phyloP scores from a whole-genome alignment of 2,113 vertebrate species.

The Capreolus pygargus region DNA sequence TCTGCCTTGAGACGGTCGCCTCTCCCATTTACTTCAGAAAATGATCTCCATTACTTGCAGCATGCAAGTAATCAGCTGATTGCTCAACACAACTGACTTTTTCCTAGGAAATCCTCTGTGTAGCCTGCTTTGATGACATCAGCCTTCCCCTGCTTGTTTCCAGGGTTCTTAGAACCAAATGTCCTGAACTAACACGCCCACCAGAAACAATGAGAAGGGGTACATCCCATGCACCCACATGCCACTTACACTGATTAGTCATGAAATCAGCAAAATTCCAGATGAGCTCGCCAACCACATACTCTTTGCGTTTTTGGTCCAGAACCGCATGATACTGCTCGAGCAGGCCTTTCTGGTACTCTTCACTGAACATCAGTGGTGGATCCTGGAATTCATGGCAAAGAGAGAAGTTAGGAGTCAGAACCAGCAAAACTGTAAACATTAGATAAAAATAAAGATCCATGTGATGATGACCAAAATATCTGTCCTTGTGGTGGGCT shows the following conservation, averaged over 20 bases:
- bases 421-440: not conserved
- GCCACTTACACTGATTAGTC: constrained; percentile 89
- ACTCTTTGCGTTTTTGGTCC: constrained; percentile 92
- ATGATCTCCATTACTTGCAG: not conserved
- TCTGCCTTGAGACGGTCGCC: not conserved
- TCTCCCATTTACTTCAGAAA: not conserved
- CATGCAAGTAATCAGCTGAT: not conserved
- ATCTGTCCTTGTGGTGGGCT: not conserved
- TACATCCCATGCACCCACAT: not conserved
- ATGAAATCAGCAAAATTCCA: constrained; percentile 99
- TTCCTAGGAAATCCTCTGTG: not conserved
- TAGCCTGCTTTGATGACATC: too few relatives aligned
- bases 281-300: constrained; percentile 94
- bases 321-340: constrained; percentile 88
- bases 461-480: not conserved
- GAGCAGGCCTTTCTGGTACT: constrained; percentile 91
- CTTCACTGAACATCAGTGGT: constrained; percentile 94
- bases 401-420: not conserved
- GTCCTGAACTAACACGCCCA: not conserved
- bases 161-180: not conserved
- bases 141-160: not conserved
- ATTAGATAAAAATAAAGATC: not conserved
- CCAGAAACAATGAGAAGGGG: not conserved
- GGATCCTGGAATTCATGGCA: constrained; percentile 86
- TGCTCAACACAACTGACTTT: not conserved